Base-by-base conservation (phyloP, 2,113 vertebrate species). In the Neoarius graeffei region DNA sequence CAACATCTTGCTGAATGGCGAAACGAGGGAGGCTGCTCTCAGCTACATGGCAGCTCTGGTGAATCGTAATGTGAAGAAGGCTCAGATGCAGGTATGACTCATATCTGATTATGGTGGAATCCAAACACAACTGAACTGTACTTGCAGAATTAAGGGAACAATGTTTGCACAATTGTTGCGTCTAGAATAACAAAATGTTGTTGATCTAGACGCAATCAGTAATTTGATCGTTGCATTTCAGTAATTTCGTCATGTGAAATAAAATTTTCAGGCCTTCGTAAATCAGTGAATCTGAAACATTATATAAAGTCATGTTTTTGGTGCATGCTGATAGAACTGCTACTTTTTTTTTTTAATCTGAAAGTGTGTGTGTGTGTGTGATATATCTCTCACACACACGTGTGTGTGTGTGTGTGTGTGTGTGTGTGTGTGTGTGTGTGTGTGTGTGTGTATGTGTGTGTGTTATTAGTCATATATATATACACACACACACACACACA, bases 11-110 rank as follows among this genome's bases (percentile, higher is more conserved):
- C 94, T 99, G 59, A 99, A 99, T 0, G 98, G 98, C 59, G 98
- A 99, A 91, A 99, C 98, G 0, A 95, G 98, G 0, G 98, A 99
- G 89, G 96, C 96, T 0, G 98, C 98, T 64, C 97, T 99, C 0
- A 92, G 94, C 91, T 99, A 99, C 94, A 99, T 99, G 98, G 98
- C 98, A 84, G 96, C 97, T 90, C 50, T 99, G 56, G 97, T 99
- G 92, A 99, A 98, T 79, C 96, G 97, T 92, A 99, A 99, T 92
- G 96, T 98, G 95, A 99, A 99, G 91, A 99, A 99, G 92, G 97
- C 98, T 0, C 98, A 99, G 92, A 97, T 99, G 97, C 98, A 99
- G 97, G 98, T 99, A 94, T 89, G 86, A 67, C 88, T 50, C 62
- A 0, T 66, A 54, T 76, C 35, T 1, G 17, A 67, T 57, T 52